These are phyloP conservation scores for Xerus rutilus DNA, from an alignment of 2,797 vertebrate species.

Conservation along the genomic window DNA sequence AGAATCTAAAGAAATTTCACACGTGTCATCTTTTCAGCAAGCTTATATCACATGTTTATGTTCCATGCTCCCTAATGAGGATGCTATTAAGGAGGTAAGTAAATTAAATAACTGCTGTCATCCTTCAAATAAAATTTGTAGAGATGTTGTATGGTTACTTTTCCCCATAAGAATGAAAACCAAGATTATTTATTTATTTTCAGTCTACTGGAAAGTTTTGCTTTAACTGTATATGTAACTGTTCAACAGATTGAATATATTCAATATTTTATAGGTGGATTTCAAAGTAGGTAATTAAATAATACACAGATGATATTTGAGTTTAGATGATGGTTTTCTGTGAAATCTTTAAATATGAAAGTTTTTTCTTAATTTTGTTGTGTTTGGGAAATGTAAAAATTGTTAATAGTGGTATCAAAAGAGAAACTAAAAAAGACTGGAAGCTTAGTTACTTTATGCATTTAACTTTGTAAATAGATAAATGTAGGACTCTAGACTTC, in stretches of 20 bases:
- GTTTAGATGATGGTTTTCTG: conserved; percentile 41
- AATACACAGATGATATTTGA: conserved; percentile 34
- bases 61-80: conserved; percentile 96
- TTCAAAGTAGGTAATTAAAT: conserved; percentile 56
- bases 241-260: conserved; percentile 38
- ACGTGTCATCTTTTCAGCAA: conserved; percentile 95
- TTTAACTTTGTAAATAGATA: conserved; percentile 40
- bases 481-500: not conserved
- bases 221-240: conserved; percentile 57
- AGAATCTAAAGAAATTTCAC: conserved; percentile 93
- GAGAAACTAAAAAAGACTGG: conserved; percentile 61
- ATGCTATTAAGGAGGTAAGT: conserved; percentile 97
- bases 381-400: conserved; percentile 45
- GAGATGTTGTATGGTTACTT: conserved; percentile 1
- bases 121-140: not conserved
- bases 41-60: conserved; percentile 96
- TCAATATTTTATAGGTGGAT: conserved; percentile 34
- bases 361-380: conserved; percentile 1
- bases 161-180: conserved; percentile 42
- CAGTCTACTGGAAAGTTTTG: conserved; percentile 1
- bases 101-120: conserved; percentile 58
- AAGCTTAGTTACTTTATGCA: not conserved
- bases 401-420: conserved; percentile 16
- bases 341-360: conserved; percentile 64
- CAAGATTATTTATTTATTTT: not conserved